Percentiles rank a stretch among this genome's conserved stretches.
Conservation (phyloP, 2,888 invertebrate genomes). For the Brachyptera putata region DNA sequence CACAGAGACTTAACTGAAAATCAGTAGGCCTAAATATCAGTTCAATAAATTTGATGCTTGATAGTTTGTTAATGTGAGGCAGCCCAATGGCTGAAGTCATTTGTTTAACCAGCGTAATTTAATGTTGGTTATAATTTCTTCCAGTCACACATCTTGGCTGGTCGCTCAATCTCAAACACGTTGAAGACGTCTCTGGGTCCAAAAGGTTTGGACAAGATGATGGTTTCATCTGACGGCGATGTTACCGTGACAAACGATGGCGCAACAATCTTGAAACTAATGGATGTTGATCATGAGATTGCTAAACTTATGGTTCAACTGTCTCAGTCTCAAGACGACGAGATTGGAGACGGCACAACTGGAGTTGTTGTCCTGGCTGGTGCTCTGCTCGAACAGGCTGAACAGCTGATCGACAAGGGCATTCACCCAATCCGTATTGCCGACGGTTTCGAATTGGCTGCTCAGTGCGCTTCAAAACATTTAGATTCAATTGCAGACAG, state of each 20-base stretch:
- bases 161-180: constrained; percentile 83
- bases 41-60: too few relatives aligned
- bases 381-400: constrained; percentile 92
- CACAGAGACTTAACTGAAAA: too few relatives aligned
- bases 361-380: constrained; percentile 90
- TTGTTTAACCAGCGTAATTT: too few relatives aligned
- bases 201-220: constrained; percentile 94
- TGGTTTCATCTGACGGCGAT: constrained; percentile 96
- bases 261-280: constrained; percentile 96
- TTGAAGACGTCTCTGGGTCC: constrained; percentile 94
- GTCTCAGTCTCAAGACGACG: constrained; percentile 98
- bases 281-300: constrained; percentile 99
- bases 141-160: constrained; percentile 94
- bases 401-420: constrained; percentile 86
- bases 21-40: too few relatives aligned
- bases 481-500: constrained; percentile 84
- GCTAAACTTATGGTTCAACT: constrained; percentile 97
- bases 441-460: constrained; percentile 97
- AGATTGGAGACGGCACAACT: constrained; percentile 99
- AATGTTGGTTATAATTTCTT: too few relatives aligned
- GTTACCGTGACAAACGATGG: constrained; percentile 98
- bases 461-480: constrained; percentile 79
- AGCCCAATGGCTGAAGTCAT: too few relatives aligned
- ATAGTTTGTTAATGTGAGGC: too few relatives aligned
- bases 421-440: constrained; percentile 99